Evolutionary conservation across 2,888 invertebrate genomes (phyloP), one percentile per base, ranked within the genome.

Genomic region (Drosophila fungiperda): DNA sequence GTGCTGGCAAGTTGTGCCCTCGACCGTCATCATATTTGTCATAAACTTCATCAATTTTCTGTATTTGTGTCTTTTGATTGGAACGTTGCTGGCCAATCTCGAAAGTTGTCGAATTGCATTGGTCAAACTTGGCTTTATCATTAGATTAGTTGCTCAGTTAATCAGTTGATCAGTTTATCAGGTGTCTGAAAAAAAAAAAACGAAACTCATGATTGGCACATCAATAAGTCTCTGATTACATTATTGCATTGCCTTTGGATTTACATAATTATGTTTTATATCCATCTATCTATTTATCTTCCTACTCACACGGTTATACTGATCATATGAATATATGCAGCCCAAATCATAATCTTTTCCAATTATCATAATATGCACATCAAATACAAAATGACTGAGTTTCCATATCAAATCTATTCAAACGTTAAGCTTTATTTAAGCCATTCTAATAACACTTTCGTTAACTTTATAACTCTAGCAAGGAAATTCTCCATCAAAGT

Each of bases 1-100:
- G 62, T 80, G 82, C 82, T 63, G 64, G 53, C 70, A 52, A 66
- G 71, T 66, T 66, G 74, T 72, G 70, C 79, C 73, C 87, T 78
- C 78, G 82, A 87, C 83, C 85, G 82, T 83, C 88, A 78, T 85
- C 84, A 83, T 85, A 86, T 85, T 85, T 85, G 84, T 85, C 84
- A 88, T 72, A 85, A 83, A 81, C 87, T 86, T 85, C 82, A 88
- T 86, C 75, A 83, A 81, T 83, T 75, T 76, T 57, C 42, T 52
- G 66, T 59, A 63, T 72, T 66, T 61, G 26, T 26, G 9, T 26
- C 66, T 29, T n/a, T 40, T 59, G 54, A 45, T 29, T 60, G 38
- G 35, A 61, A 54, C 26, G 26, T 38, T 48, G 52, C 67, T 53
- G 57, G 58, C 68, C 76, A 72, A 77, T 76, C 60, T 72, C 20